Evolutionary conservation across 2,888 invertebrate species (phyloP), one percentile per base, ranked within the genome.

Genomic region (Kuschelorhynchus macadamiae): DNA sequence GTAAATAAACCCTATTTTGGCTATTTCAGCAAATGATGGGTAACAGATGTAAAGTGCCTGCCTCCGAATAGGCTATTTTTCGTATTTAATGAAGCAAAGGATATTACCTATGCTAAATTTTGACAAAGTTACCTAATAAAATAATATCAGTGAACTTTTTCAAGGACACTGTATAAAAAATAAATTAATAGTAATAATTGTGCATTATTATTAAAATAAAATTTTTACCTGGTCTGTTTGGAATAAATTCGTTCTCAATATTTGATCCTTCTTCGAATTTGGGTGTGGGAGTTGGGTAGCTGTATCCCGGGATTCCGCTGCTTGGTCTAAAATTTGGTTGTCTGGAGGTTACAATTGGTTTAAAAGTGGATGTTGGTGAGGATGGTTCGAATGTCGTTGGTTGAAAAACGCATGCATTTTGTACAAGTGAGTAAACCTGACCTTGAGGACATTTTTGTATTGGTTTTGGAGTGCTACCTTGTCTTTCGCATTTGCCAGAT

Each of bases 231-330:
- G 12, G 36, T 17, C 11, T 50, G 60, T 32, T 46, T 62, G 49
- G 12, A 0, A 33, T 14, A 7, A 16, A 25, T 2, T 14, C 36
- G 18, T 12, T 47, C 5, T 55, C 32, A 52, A 30, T 46, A 14
- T 42, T 53, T 9, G 17, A 33, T 32, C 53, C 60, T 18, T 33
- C 52, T 11, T 50, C 50, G 52, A 74, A 74, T 11, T 71, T 46
- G 30, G 78, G 74, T n/a, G 74, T 72, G 11, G 77, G 73, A 64
- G 47, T 74, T 21, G 75, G 71, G 41, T 80, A 80, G 32, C 61
- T 61, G 68, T 79, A 80, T 42, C 71, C 71, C 21, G 65, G 42
- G 8, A 53, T 36, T 18, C 25, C 12, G 9, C 49, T 55, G 41
- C 55, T 20, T 9, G 50, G 60, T 11, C 62, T 63, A 61, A 71